These are phyloP conservation scores for Dasypus novemcinctus DNA, from an alignment of 2,113 vertebrate species.

Conservation along the genomic window DNA sequence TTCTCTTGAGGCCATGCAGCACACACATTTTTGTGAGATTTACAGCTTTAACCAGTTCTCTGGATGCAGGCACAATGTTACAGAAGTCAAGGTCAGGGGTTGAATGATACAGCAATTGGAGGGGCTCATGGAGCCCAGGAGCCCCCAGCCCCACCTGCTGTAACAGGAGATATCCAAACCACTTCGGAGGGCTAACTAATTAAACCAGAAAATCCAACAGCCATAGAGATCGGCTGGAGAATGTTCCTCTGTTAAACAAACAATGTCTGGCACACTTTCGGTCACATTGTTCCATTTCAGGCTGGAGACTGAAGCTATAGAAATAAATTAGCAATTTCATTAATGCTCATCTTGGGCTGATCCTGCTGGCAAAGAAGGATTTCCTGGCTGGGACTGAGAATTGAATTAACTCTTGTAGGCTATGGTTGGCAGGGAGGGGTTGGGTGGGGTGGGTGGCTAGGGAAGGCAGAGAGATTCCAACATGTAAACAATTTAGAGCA, in stretches of 20 bases:
- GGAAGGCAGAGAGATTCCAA: background rate
- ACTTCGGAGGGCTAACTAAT: background rate
- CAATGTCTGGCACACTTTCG: conserved; percentile 35
- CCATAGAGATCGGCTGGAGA: conserved; percentile 40
- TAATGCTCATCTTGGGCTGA: conserved; percentile 49
- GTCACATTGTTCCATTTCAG: conserved; percentile 34
- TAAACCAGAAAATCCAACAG: conserved; percentile 60
- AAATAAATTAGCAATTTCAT: conserved; percentile 60
- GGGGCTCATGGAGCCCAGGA: background rate
- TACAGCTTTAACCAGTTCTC: conserved; percentile 64
- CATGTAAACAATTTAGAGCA: background rate
- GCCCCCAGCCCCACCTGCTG: background rate
- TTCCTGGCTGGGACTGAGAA: background rate
- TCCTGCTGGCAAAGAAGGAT: background rate
- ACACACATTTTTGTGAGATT: conserved; percentile 64
- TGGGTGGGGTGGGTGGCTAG: background rate
- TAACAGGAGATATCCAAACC: background rate
- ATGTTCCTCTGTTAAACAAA: conserved; percentile 54
- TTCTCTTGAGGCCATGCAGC: conserved; percentile 50
- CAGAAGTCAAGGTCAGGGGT: conserved; percentile 54
- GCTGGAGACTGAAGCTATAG: conserved; percentile 60
- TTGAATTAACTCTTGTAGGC: conserved; percentile 46
- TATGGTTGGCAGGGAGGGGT: background rate
- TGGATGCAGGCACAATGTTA: conserved; percentile 18
- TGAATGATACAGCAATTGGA: conserved; percentile 40